Evolutionary conservation across 2,888 invertebrate genomes (phyloP).

Genomic region (Polietes domitor): DNA sequence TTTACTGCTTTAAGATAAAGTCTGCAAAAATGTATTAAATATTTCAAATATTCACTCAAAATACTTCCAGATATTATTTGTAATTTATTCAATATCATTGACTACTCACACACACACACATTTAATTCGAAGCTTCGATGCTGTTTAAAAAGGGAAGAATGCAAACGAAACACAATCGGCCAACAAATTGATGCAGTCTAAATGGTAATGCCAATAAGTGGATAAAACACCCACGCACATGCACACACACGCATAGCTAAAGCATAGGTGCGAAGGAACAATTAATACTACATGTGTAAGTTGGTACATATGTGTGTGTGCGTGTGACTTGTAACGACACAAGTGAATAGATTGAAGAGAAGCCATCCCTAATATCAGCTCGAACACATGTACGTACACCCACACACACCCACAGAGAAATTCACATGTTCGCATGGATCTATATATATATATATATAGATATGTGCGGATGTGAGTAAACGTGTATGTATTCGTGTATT

Average conservation of each 20-base stretch:
- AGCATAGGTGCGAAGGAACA: not conserved
- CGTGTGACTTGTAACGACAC: not conserved
- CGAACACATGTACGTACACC: too few relatives aligned
- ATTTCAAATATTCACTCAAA: too few relatives aligned
- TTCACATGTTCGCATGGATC: too few relatives aligned
- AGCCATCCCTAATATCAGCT: not conserved
- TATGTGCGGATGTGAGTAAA: too few relatives aligned
- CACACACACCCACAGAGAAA: conserved; percentile 5
- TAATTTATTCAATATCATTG: not conserved
- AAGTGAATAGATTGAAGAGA: not conserved
- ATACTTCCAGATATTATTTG: too few relatives aligned
- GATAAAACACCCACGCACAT: not conserved
- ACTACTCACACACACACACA: too few relatives aligned
- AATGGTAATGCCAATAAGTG: not conserved
- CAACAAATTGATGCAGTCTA: not conserved
- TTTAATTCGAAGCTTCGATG: not conserved
- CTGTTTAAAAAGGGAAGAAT: not conserved
- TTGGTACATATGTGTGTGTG: not conserved
- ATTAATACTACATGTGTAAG: not conserved
- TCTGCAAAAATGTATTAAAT: too few relatives aligned
- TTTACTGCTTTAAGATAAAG: too few relatives aligned
- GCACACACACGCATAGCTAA: not conserved
- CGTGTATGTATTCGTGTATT: not conserved
- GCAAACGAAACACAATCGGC: not conserved
- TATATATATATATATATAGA: too few relatives aligned